Conservation (phyloP, 2,113 vertebrate genomes). For the Harpagus bidentatus region DNA sequence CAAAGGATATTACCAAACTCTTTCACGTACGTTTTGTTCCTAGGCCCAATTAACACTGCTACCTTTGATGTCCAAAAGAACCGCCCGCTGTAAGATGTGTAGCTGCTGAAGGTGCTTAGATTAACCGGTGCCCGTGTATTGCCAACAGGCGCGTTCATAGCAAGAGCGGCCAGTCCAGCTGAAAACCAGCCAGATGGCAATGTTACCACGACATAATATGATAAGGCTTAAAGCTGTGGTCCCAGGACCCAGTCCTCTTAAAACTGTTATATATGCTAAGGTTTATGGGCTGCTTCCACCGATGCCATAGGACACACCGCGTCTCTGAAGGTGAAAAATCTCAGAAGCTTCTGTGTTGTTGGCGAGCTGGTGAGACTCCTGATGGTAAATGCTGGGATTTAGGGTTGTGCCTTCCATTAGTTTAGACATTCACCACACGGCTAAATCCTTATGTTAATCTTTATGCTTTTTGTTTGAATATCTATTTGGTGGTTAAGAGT, state of each 20-base stretch:
- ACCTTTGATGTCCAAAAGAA: background rate
- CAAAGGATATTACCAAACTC: background rate
- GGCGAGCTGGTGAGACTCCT: background rate
- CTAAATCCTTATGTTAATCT: background rate
- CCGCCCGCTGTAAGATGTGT: background rate
- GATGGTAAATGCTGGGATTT: background rate
- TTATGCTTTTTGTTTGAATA: background rate
- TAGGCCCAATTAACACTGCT: background rate
- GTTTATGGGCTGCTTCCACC: background rate
- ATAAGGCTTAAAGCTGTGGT: background rate
- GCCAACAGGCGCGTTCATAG: background rate
- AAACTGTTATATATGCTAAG: background rate
- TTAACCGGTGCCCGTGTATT: background rate
- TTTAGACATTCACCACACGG: background rate
- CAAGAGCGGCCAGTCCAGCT: background rate
- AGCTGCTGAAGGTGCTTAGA: background rate
- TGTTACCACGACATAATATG: background rate
- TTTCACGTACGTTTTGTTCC: background rate
- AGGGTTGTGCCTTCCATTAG: background rate
- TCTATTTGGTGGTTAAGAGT: background rate
- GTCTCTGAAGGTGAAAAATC: background rate
- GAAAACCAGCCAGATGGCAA: background rate
- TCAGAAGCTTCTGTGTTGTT: background rate
- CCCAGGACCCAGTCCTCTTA: background rate
- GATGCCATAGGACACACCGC: background rate